Evolutionary conservation across 2,113 vertebrate genomes (phyloP), one percentile per base, ranked within the genome.

Genomic region (Aegithalos caudatus): DNA sequence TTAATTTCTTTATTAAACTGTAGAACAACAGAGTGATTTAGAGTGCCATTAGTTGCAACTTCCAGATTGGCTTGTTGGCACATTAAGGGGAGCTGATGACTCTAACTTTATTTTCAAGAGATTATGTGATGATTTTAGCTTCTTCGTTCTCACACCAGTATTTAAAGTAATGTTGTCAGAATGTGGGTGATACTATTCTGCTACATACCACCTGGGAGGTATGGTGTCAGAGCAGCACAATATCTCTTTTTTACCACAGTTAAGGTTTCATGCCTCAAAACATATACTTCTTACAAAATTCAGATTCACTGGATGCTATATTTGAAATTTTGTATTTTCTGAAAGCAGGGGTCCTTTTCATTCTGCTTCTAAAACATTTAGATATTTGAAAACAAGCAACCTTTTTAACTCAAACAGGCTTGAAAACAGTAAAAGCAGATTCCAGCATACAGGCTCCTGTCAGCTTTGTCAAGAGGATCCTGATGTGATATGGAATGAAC

Each of bases 401-500:
- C 19, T 48, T 48, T 62, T 88, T 70, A 90, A 91, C 29, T 93
- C 37, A 28, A 97, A 85, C 93, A 99, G 98, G 88, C 80, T 79
- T 93, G 96, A 96, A 95, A 97, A 83, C 45, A 91, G 56, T 86
- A 97, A 95, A 95, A 92, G 65, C 58, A 92, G 85, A 70, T 64
- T 33, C 37, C 95, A 95, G n/a, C 96, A 94, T 74, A 97, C 97
- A 74, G 97, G 98, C 44, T 96, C 89, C 1, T 95, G 83, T 80
- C 97, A 99, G 94, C 98, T 99, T 54, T 97, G 90, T 73, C 98
- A 98, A 89, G 99, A 99, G 95, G 90, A 99, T 98, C 98, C 97
- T 65, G 98, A 98, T 95, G 98, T 97, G 20, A 96, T 99, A 24
- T 99, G 99, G 99, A 99, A 99, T 54, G 98, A 99, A 71, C 96